phyloP scores from a whole-genome alignment of 2,888 invertebrate genomes.

The Stenchaetothrips biformis region DNA sequence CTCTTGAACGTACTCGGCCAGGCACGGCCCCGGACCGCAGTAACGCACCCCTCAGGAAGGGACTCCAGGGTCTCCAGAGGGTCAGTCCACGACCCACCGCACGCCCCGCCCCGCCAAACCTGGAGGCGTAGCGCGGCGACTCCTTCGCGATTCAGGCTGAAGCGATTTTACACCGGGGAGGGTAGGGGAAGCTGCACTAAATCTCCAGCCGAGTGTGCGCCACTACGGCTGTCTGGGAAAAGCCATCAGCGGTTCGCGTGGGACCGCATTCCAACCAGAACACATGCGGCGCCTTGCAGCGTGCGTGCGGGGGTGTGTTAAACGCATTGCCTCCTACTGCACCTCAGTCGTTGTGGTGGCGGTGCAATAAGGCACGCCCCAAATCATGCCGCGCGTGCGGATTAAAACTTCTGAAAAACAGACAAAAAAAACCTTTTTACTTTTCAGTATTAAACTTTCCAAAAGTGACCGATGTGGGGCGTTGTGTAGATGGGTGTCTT shows the following conservation, averaged over 20 bases:
- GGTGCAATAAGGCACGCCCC: too few relatives aligned
- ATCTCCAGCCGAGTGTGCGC: conserved; percentile 12
- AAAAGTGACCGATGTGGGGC: too few relatives aligned
- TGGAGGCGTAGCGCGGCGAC: not conserved
- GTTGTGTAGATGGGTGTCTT: too few relatives aligned
- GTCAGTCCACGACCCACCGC: not conserved
- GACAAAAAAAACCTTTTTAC: too few relatives aligned
- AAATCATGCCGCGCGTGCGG: too few relatives aligned
- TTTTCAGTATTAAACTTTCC: too few relatives aligned
- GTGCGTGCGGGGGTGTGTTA: too few relatives aligned
- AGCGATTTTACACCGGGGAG: not conserved
- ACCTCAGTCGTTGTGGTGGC: too few relatives aligned
- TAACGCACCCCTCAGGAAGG: not conserved
- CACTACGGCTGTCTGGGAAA: not conserved
- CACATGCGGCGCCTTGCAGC: not conserved
- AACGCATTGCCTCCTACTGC: too few relatives aligned
- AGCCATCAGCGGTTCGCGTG: conserved; percentile 5
- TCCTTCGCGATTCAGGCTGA: too few relatives aligned
- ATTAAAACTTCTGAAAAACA: too few relatives aligned
- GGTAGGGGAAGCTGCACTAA: not conserved
- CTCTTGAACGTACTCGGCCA: not conserved
- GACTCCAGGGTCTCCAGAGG: not conserved
- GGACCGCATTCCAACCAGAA: conserved; percentile 9
- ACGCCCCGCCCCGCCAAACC: not conserved
- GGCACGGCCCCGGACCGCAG: not conserved